Evolutionary conservation across 1,140 invertebrate species (phyloP), one percentile per base, ranked within the genome.

Genomic region (Micrasema minimum): DNA sequence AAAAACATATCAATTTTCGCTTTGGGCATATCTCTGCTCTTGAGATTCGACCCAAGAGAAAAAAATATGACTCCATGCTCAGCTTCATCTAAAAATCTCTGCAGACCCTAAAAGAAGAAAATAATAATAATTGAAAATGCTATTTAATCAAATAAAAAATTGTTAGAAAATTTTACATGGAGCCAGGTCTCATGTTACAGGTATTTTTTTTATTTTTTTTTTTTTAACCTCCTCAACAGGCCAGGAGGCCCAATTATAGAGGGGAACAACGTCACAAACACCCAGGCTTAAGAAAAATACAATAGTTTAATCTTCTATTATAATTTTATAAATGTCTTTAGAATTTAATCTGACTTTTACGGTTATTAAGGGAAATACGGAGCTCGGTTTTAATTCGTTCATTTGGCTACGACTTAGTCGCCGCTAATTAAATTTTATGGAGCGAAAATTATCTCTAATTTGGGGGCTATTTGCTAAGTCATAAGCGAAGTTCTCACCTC

Each of bases 1-100:
- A 86, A 66, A 72, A 90, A 86, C n/a, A 84, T 74, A 22, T 80
- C 74, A 43, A 83, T 69, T 75, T 85, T 86, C 2, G 80, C 66
- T 20, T 51, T 48, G 0, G 83, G 83, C 85, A 87, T 86, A 1
- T 77, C 77, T 45, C 65, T 74, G 41, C 72, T 74, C n/a, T 74
- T 74, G 6, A 74, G 14, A 48, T 74, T 74, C 6, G 72, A 74
- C 38, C 72, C 72, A 4, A 74, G 22, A 16, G 55, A 68, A 38
- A 74, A 74, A 37, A 65, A 74, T 18, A 74, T 51, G 14, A 71
- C 72, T 4, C 72, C 72, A 31, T 74, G 31, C 14, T 59, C 46
- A 4, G 72, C 69, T 50, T 74, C 69, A 16, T 74, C 69, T 4
- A 74, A 20, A 41, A 71, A 74, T 37, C 55, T 69, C 26, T 71